A percentile compares a stretch with the other conserved stretches of the same genome.
These are phyloP conservation scores for Eulemur mongoz DNA, from an alignment of 2,797 vertebrate species.

Conservation along the genomic window DNA sequence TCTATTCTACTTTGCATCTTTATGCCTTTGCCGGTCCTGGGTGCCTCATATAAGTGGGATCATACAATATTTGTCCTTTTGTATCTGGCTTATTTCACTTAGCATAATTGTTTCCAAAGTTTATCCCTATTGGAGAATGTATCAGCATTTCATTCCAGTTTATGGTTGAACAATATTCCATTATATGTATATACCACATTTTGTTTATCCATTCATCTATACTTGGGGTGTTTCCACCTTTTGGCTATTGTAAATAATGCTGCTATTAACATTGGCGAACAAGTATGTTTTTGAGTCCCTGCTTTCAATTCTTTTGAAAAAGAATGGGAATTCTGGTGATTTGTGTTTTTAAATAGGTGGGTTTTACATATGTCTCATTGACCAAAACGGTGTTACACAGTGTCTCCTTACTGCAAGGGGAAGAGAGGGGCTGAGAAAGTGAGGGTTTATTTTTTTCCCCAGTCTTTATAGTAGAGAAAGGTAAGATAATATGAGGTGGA, in stretches of 20 bases:
- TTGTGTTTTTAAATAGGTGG: neutral
- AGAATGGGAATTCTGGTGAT: neutral
- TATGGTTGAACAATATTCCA: neutral
- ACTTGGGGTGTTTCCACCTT: neutral
- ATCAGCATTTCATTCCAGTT: neutral
- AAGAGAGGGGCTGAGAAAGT: neutral
- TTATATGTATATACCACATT: neutral
- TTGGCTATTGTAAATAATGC: neutral
- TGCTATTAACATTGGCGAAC: neutral
- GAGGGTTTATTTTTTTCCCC: neutral
- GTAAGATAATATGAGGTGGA: neutral
- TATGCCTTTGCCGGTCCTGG: neutral
- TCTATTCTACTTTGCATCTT: neutral
- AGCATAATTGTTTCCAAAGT: neutral
- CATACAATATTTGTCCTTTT: neutral
- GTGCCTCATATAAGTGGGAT: neutral
- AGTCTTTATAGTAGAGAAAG: neutral
- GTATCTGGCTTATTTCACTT: slow-evolving; percentile 16
- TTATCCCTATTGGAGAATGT: neutral
- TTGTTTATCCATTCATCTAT: neutral
- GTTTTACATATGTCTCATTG: neutral
- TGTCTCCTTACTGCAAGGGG: neutral
- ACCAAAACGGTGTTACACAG: neutral
- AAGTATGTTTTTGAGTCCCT: neutral
- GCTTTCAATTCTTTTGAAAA: neutral